Evolutionary conservation across 2,113 vertebrate species (phyloP), one percentile per base, ranked within the genome.

Genomic region (Centropristis striata): DNA sequence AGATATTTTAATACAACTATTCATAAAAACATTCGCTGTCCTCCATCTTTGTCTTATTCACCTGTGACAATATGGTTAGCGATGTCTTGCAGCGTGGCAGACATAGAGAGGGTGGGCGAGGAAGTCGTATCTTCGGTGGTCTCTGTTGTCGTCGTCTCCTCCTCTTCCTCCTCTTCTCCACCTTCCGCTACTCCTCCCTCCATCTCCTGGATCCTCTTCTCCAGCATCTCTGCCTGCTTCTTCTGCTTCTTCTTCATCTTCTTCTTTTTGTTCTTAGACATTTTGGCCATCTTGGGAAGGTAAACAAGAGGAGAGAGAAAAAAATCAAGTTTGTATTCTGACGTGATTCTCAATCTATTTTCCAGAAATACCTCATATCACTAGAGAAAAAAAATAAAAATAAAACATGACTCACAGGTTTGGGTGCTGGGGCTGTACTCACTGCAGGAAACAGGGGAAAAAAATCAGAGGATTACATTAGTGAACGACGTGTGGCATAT

Each of bases 251-350:
- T 98, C 95, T 98, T 98, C 94, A 98, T 94, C 90, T 98, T 98
- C 92, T 97, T 99, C 90, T 99, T 99, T 92, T 98, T 99, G 89
- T 98, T 99, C 94, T 98, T 99, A 67, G 98, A 98, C 97, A 99
- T 98, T 95, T 98, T 99, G 84, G 93, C 96, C 84, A 92, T 91
- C 96, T 99, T 88, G 42, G 61, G 11, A 61, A 14, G 54, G 1
- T 65, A 0, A 36, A 57, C 1, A 60, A 16, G 28, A n/a, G 15
- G 13, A 66, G 16, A 18, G 13, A 2, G n/a, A 16, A 21, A 2
- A 55, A 15, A 46, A 36, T 2, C 0, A 15, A 25, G 36, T 49
- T n/a, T 71, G 27, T 2, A 46, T 59, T 41, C 12, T 51, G 32
- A 67, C 18, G 1, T 44, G 21, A 36, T 23, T 70, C 9, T 36